A percentile compares a stretch with the other conserved stretches of the same genome.
These are phyloP conservation scores for Piliocolobus tephrosceles DNA, from an alignment of 2,113 vertebrate genomes.

Conservation along the genomic window DNA sequence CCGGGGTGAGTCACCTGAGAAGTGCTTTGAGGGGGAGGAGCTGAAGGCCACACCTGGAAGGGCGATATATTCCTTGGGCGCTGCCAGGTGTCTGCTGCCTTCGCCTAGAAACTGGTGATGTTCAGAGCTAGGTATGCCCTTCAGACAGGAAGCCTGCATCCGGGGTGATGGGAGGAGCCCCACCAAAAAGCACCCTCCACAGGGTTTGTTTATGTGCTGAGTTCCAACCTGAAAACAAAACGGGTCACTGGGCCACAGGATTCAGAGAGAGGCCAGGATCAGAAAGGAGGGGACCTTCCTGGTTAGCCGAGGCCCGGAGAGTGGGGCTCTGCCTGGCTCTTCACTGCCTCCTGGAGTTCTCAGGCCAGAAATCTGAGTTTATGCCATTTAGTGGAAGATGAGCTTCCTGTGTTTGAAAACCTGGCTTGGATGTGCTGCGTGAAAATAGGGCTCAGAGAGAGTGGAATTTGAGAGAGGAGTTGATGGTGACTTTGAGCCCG, in stretches of 20 bases:
- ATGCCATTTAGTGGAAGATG: neutral
- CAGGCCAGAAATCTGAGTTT: neutral
- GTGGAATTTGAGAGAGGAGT: neutral
- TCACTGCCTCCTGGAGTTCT: neutral
- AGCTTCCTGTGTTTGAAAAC: neutral
- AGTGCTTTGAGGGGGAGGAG: neutral
- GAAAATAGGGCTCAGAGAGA: neutral
- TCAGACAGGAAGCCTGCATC: accelerated
- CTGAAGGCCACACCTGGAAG: neutral
- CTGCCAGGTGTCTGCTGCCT: neutral
- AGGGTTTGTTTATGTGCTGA: neutral
- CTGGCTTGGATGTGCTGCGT: neutral
- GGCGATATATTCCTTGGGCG: neutral
- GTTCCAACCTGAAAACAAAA: neutral
- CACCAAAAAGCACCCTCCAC: neutral
- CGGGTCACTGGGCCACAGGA: neutral
- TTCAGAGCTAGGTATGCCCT: neutral
- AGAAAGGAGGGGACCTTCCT: neutral
- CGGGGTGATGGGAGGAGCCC: neutral
- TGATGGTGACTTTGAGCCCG: neutral
- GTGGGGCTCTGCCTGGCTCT: neutral
- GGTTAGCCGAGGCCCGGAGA: accelerated
- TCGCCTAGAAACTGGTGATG: neutral
- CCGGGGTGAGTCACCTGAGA: neutral
- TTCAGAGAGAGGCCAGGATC: neutral